Conservation (phyloP, 2,113 vertebrate genomes). For the Micronycteris hirsuta region DNA sequence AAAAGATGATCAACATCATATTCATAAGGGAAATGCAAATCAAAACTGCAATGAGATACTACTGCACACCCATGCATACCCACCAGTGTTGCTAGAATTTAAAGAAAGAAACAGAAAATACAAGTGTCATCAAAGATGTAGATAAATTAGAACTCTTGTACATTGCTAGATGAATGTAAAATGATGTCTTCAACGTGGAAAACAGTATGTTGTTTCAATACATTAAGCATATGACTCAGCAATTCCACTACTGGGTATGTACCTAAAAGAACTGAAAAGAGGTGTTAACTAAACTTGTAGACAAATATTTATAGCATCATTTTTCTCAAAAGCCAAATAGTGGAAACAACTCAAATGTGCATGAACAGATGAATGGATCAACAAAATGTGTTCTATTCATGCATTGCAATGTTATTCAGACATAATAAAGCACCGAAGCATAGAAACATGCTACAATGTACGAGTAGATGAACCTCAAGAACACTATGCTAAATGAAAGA, state of each 20-base stretch:
- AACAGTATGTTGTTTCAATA: background rate
- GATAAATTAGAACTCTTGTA: background rate
- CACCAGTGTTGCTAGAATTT: background rate
- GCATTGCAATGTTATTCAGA: background rate
- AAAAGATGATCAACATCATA: background rate
- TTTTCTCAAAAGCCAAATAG: background rate
- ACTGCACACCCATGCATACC: background rate
- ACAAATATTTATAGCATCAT: background rate
- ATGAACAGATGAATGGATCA: background rate
- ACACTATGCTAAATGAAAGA: background rate
- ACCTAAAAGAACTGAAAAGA: background rate
- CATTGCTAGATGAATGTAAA: background rate
- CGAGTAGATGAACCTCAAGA: background rate
- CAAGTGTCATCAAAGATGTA: background rate
- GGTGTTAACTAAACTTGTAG: background rate
- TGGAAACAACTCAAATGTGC: background rate
- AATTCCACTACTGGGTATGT: background rate
- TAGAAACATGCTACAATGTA: background rate
- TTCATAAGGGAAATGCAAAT: background rate
- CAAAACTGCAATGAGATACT: background rate
- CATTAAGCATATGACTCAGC: background rate
- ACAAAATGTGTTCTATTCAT: background rate
- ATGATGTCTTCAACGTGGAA: background rate
- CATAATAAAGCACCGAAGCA: background rate
- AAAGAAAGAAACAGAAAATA: background rate